Base-by-base conservation (phyloP, 2,113 vertebrate genomes). In the Callionymus lyra region DNA sequence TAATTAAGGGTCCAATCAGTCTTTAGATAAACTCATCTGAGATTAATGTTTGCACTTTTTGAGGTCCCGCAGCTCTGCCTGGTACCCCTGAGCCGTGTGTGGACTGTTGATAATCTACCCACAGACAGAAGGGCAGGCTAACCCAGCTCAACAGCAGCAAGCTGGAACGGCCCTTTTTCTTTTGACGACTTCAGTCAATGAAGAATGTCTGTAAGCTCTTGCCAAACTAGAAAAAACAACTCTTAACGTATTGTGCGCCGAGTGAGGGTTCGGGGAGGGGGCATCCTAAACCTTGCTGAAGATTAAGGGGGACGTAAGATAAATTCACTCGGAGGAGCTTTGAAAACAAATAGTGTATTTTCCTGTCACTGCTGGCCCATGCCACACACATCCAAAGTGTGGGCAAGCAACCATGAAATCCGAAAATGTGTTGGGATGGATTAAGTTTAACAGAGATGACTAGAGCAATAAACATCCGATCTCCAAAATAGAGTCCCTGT, bases 181-280 rank as follows among this genome's bases (percentile, higher is more conserved):
- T 88, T 88, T 87, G 86, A 59, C 79, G 86, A 76, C 86, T 82
- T 87, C 84, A 87, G 86, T 89, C 88, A 90, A 76, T 82, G 88
- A 92, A 87, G 88, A 90, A 89, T 87, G 89, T 83, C 82, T 60
- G 87, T 94, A 92, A 94, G 87, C 88, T 86, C 82, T 80, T 69
- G 81, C 61, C 86, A 82, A 87, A 87, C 80, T 74, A 58, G 51
- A 68, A 47, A 46, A 62, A 70, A 88, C 84, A 78, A 85, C 82
- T 88, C 80, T 84, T 89, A 83, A 88, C 84, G 63, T 70, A 65
- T 72, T 73, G 58, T 70, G 87, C 80, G 52, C 48, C 44, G 38
- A 41, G 35, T 13, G 42, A 38, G 47, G 71, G 82, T 85, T 81
- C 74, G 35, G 50, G 55, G 48, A 63, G 66, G 38, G 70, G 53